Percentiles rank a stretch among this genome's conserved stretches.
Evolutionary conservation across 2,797 vertebrate species (phyloP).

Genomic region (Intellagama lesueurii): DNA sequence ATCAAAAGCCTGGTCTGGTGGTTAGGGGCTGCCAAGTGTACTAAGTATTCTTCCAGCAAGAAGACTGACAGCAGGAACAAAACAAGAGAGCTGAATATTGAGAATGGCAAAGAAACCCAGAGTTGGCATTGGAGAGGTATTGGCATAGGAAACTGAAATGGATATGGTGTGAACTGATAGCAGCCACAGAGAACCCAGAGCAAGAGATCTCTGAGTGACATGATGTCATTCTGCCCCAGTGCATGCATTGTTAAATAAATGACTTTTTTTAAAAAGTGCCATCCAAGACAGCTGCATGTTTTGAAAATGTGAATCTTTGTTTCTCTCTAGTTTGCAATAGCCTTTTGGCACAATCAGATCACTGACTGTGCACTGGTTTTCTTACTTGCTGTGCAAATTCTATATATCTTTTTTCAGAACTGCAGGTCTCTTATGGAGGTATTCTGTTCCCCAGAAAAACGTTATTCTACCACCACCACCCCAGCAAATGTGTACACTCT

Average conservation of each 20-base stretch:
- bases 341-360: neutral
- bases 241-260: neutral
- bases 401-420: neutral
- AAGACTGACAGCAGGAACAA: conserved; percentile 8
- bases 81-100: conserved; percentile 16
- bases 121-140: neutral
- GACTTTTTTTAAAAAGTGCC: neutral
- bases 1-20: accelerated
- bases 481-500: neutral
- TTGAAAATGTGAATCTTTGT: neutral
- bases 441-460: neutral
- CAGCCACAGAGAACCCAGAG: neutral
- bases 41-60: neutral
- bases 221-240: neutral
- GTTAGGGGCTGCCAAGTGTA: conserved; percentile 11
- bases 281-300: neutral
- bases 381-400: neutral
- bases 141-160: conserved; percentile 27
- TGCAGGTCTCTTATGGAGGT: neutral
- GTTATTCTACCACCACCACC: neutral
- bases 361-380: neutral
- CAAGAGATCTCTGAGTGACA: conserved; percentile 18
- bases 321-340: neutral
- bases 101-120: conserved; percentile 7
- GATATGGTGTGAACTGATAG: neutral